Base-by-base conservation (phyloP, 2,888 invertebrate genomes). In the Spodoptera littoralis region DNA sequence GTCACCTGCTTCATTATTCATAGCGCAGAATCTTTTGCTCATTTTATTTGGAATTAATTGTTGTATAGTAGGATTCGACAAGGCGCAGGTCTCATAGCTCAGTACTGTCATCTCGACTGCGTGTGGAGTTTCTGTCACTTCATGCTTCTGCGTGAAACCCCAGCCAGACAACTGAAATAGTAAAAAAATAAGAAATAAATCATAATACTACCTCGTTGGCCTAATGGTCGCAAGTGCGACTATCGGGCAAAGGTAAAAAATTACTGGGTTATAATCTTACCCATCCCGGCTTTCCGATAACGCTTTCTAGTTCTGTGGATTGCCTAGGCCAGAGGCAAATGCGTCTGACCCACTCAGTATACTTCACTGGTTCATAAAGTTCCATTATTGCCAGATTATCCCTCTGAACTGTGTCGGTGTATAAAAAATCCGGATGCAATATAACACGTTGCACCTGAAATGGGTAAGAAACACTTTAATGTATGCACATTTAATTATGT, bases 291-390 rank as follows among this genome's bases (percentile, higher is more conserved):
- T 89, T 90, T 22, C 91, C 94, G 42, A 93, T 86, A 47, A 95
- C 90, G 47, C 89, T 85, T 30, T 81, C 85, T 11, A 95, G 83
- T 5, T 90, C 89, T 22, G 13, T 51, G 51, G 88, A 82, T 66
- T 88, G 84, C 36, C 93, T 94, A 0, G 92, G 92, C 96, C 96
- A 96, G 11, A 96, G 88, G 76, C 96, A 96, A 11, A 96, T 93
- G 0, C 96, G 96, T 42, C 95, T 88, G 43, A 96, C 95, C 80
- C 90, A 94, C 64, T 93, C 92, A 0, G 94, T 93, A 81, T 94
- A 95, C 12, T 89, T 86, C 0, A 95, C 92, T 0, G 89, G 80
- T 49, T 94, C 92, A 0, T 91, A 86, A 48, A 96, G 85, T 36
- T 89, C 90, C 54, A 96, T 82, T 11, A 96, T 87, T 2, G 95